Base-by-base conservation (phyloP, 2,797 vertebrate genomes). In the Pangasius macronema region DNA sequence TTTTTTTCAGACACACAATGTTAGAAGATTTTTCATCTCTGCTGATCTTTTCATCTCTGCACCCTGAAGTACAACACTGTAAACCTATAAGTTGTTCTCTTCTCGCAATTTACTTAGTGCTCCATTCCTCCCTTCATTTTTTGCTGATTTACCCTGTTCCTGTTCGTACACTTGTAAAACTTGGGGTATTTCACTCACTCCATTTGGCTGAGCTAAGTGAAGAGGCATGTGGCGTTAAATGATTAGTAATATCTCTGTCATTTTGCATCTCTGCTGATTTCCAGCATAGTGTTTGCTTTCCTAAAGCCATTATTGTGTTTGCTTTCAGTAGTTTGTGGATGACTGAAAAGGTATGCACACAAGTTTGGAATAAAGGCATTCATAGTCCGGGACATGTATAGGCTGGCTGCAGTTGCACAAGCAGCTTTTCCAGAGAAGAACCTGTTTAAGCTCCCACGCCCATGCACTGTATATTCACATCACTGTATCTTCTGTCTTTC, bases 171-270 rank as follows among this genome's bases (percentile, higher is more conserved):
- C 42, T 33, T 65, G 51, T 80, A n/a, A 46, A 30, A 33, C n/a
- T 30, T 20, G 4, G 20, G 33, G 1, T 81, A 30, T 65, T 65
- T 65, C 4, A 68, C 39, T 51, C 3, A 10, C 7, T 42, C 10
- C 22, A 14, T 42, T 16, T 80, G 86, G 86, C 72, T 67, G 82
- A 89, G 87, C 63, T 85, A 16, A 57, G n/a, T 61, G 55, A 13
- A 65, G 88, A 85, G 83, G 89, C 86, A 84, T 77, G 86, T 65
- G 85, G 88, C 90, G 92, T 92, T 91, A 92, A 91, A 91, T 83
- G 88, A 91, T 93, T 91, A 88, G 91, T 95, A 94, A 95, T 95
- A 92, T 92, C 93, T 65, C 55, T 90, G 91, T 91, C 93, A 95
- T 95, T 96, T 93, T 96, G 90, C 88, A 79, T 84, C 77, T 91